Evolutionary conservation across 2,113 vertebrate genomes (phyloP), one percentile per base, ranked within the genome.

Genomic region (Notarius quadriscutis): DNA sequence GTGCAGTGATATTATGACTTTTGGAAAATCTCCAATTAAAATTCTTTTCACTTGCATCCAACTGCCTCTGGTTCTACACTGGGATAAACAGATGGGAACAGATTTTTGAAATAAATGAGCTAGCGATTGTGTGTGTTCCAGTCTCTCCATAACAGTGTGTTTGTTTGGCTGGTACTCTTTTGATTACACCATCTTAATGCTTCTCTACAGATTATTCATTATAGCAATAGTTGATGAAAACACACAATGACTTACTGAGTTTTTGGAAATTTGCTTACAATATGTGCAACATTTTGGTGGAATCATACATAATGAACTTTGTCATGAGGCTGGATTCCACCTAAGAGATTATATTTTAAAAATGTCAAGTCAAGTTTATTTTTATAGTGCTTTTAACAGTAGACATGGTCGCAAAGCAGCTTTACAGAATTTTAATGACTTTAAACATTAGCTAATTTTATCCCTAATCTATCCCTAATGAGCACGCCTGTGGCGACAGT

Each of bases 111-210:
- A 53, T 84, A 67, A 84, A 84, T 71, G 63, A 84, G 48, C 7
- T 30, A 67, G 60, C 8, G 6, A 83, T 62, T 83, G 7, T 41
- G 41, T 51, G 81, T 83, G 81, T 83, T 83, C 62, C 63, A 69
- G 63, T 69, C 41, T 53, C 81, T 55, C 25, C 48, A 71, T 55
- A 63, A 84, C 50, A 2, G 63, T 53, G 60, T 83, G 17, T 84
- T 84, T 84, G 41, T 83, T 71, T 84, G 82, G 63, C 82, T 69
- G n/a, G 63, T 69, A 27, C 48, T 9, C 48, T 51, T 84, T 71
- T 84, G 82, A 84, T 84, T 84, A 84, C 82, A 69, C 63, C 62
- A 84, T 84, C 62, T 84, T 84, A 63, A 18, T 1, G 22, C 41
- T 50, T 27, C 11, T 65, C 81, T 50, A 34, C 60, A 41, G 57